Percentiles rank a stretch among this genome's conserved stretches.
These are phyloP conservation scores for Belgica antarctica DNA, from an alignment of 2,888 invertebrate genomes.

Conservation along the genomic window DNA sequence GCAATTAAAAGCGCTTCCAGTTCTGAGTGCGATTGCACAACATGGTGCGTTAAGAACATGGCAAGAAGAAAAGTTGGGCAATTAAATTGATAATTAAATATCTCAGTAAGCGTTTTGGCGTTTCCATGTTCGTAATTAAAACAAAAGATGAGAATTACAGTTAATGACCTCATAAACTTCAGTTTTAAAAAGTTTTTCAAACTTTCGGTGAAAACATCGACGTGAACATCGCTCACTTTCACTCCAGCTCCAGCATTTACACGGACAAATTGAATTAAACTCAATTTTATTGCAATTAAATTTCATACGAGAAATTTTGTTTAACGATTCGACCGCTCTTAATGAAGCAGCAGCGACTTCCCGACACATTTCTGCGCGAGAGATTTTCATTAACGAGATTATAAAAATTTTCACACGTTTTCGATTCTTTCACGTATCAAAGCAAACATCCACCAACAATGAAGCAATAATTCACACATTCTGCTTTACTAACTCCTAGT, in stretches of 20 bases:
- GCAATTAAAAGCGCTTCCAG: not conserved
- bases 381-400: too few species aligned
- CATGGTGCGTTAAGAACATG: conserved; percentile 13
- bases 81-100: conserved; percentile 30
- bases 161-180: conserved; percentile 23
- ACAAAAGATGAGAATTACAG: conserved; percentile 17
- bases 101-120: conserved; percentile 21
- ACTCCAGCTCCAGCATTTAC: conserved; percentile 1
- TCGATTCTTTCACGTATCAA: not conserved
- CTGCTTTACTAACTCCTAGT: conserved; percentile 23
- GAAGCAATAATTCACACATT: conserved; percentile 36
- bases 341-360: not conserved
- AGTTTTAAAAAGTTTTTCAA: not conserved
- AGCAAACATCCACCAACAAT: conserved; percentile 1
- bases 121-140: conserved; percentile 30
- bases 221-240: not conserved
- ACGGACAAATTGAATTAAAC: conserved; percentile 8
- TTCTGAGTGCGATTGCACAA: conserved; percentile 11
- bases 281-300: conserved; percentile 12
- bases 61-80: conserved; percentile 5
- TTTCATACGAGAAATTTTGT: not conserved
- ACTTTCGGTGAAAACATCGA: not conserved
- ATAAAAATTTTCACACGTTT: not conserved
- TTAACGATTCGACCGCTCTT: not conserved
- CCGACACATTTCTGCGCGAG: too few species aligned